A percentile compares a stretch with the other conserved stretches of the same genome.
Conservation (phyloP, 2,888 invertebrate genomes). For the Priocnemis perturbator region DNA sequence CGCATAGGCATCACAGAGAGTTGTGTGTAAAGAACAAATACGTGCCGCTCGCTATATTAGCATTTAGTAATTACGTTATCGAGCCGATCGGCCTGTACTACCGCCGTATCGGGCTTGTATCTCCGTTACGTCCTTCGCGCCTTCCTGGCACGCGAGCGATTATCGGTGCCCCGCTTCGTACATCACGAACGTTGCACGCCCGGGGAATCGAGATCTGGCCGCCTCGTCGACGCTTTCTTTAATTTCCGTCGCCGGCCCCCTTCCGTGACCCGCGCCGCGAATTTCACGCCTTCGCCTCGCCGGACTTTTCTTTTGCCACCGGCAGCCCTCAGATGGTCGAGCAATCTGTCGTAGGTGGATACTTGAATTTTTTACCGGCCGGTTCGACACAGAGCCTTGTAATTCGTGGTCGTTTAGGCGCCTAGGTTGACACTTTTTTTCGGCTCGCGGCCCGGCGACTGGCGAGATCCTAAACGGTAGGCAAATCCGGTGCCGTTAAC, state of each 20-base stretch:
- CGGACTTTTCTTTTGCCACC: neutral
- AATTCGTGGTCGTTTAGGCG: too few relatives aligned
- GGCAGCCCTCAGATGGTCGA: neutral
- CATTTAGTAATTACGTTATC: conserved; percentile 72
- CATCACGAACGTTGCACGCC: conserved; percentile 43
- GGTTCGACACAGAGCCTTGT: too few relatives aligned
- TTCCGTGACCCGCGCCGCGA: too few relatives aligned
- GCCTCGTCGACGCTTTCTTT: neutral
- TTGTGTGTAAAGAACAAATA: conserved; percentile 58
- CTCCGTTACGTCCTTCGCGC: conserved; percentile 68
- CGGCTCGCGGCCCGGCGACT: neutral
- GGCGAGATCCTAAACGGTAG: conserved; percentile 35
- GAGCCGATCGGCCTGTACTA: conserved; percentile 65
- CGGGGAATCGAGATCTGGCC: conserved; percentile 25
- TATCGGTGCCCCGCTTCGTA: conserved; percentile 43
- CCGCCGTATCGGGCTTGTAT: conserved; percentile 68
- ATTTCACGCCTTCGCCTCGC: neutral
- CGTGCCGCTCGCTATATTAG: conserved; percentile 62
- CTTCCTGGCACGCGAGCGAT: conserved; percentile 62
- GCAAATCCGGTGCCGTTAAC: conserved; percentile 44
- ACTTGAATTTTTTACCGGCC: too few relatives aligned
- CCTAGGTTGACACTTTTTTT: neutral
- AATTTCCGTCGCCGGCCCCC: neutral
- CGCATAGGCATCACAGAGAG: conserved; percentile 2
- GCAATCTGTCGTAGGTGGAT: too few relatives aligned